Conservation (phyloP, 2,888 invertebrate genomes). For the Morinoia aosen region DNA sequence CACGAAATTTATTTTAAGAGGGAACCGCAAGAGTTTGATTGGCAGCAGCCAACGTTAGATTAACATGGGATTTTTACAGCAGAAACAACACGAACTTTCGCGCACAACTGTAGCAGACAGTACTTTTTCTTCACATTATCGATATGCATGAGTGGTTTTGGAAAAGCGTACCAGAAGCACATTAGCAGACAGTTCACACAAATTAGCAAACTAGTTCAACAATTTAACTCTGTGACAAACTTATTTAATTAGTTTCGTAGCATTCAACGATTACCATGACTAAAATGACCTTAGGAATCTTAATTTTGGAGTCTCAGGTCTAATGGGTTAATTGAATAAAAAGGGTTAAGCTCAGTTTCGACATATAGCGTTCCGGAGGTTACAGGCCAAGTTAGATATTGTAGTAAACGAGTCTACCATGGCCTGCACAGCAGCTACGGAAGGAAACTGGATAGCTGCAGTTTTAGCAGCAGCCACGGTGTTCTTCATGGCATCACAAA, state of each 20-base stretch:
- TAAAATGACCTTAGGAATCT: neutral
- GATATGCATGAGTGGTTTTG: neutral
- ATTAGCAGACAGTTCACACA: neutral
- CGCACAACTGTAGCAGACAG: neutral
- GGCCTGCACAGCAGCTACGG: slow-evolving; percentile 89
- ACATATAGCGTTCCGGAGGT: slow-evolving; percentile 76
- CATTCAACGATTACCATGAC: neutral
- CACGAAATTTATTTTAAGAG: neutral
- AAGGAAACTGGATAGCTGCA: slow-evolving; percentile 92
- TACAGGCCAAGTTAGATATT: slow-evolving; percentile 86
- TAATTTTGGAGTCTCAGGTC: neutral
- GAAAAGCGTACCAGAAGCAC: neutral
- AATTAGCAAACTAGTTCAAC: slow-evolving; percentile 1
- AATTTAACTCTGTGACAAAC: neutral
- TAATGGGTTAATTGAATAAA: neutral
- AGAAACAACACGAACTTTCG: neutral
- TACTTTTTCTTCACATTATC: neutral
- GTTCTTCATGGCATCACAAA: slow-evolving; percentile 85
- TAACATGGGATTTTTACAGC: neutral
- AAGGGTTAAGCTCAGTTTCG: neutral
- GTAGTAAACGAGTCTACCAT: slow-evolving; percentile 93
- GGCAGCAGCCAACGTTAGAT: neutral
- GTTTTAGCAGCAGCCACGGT: slow-evolving; percentile 91
- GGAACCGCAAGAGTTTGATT: neutral
- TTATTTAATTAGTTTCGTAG: neutral